Conservation (phyloP, 1,140 invertebrate species). For the Macrotrachela quadricornifera region DNA sequence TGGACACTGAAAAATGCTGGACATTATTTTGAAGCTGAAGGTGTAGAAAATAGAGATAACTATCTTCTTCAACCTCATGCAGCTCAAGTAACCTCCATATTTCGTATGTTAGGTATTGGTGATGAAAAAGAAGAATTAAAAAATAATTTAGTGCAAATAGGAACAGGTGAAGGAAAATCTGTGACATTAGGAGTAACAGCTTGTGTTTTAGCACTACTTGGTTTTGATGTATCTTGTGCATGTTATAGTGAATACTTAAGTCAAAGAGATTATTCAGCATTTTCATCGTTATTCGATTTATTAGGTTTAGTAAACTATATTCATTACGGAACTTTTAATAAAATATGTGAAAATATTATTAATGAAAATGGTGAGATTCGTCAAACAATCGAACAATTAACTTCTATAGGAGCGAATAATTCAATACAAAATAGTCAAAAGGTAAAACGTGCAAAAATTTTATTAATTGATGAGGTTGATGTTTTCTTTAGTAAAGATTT, state of each 20-base stretch:
- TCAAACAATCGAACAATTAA: neutral
- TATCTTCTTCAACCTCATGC: neutral
- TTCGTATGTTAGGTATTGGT: neutral
- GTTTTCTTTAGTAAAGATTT: neutral
- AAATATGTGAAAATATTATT: neutral
- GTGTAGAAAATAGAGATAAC: neutral
- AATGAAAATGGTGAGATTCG: neutral
- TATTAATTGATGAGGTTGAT: neutral
- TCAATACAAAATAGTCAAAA: neutral
- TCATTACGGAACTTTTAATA: neutral
- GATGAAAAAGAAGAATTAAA: neutral
- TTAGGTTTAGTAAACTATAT: neutral
- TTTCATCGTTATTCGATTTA: neutral
- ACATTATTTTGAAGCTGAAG: too few species aligned
- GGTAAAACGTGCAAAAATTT: neutral
- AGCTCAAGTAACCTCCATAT: neutral
- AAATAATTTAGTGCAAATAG: neutral
- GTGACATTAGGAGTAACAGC: neutral
- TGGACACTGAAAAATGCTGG: neutral
- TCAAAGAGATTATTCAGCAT: neutral
- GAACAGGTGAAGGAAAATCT: constrained; percentile 1
- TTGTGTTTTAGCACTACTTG: neutral
- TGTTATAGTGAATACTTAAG: neutral
- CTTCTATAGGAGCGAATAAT: neutral
- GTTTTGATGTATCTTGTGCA: neutral